Evolutionary conservation across 1,140 invertebrate genomes (phyloP), one percentile per base, ranked within the genome.

Genomic region (Luehdorfia chinensis): DNA sequence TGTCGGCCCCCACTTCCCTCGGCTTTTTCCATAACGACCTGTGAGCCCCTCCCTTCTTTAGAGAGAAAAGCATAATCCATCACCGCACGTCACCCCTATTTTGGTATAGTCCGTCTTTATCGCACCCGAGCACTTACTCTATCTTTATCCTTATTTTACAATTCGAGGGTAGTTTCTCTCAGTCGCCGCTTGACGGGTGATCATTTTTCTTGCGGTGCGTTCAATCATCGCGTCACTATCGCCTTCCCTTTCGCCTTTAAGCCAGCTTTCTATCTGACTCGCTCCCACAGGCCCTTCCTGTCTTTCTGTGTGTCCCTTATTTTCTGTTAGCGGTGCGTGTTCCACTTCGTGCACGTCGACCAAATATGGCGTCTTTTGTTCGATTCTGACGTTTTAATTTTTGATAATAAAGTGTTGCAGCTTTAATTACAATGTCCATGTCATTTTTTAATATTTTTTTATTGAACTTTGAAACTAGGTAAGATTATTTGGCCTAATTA

Each of bases 1-100:
- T 84, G 78, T 79, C 71, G 74, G 69, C 66, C 83, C 79, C 80
- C 81, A 75, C 75, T 85, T 78, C 72, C 75, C 75, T 80, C 75
- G 78, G 83, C 86, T 88, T 88, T 88, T 87, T 88, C 87, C 85
- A 87, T 88, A 88, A 88, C 87, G 84, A 88, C 87, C 87, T 86
- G 80, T 81, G 87, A 86, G 84, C 84, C 85, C 84, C 84, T 81
- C 84, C 84, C 84, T 85, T 86, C 80, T 84, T 84, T 79, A 84
- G 83, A 87, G 85, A 87, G 85, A 87, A 88, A 88, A 87, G 85
- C 85, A 87, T 87, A 87, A 88, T 88, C 87, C 87, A 88, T 88
- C 87, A 88, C 83, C 74, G 84, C 74, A 86, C 85, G 87, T 88
- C 87, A 88, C 87, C 87, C 87, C 85, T 87, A 87, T 87, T 88